These are phyloP conservation scores for Porites lobata DNA, from an alignment of 92 coral and sea anemone genomes.

Conservation along the genomic window DNA sequence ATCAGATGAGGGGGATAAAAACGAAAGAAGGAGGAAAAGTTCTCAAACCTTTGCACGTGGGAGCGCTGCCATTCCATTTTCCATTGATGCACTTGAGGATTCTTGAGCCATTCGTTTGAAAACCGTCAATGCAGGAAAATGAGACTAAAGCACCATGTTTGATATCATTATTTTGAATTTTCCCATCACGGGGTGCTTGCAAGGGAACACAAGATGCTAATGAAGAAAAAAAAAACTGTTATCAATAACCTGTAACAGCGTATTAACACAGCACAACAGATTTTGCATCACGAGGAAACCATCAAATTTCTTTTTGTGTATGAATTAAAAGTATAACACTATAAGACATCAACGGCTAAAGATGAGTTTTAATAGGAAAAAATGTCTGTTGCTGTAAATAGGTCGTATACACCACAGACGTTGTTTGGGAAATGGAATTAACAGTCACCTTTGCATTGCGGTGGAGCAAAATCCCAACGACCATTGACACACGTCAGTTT, in stretches of 20 bases:
- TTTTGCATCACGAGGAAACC: background rate
- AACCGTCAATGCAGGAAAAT: constrained; percentile 29
- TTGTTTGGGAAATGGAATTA: too few relatives aligned
- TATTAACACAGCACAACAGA: background rate
- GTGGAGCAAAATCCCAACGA: too few relatives aligned
- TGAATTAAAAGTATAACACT: too few relatives aligned
- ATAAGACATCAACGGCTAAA: too few relatives aligned
- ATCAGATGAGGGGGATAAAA: too few relatives aligned
- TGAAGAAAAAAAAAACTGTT: background rate
- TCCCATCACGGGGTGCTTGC: background rate
- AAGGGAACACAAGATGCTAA: background rate
- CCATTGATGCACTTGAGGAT: constrained; percentile 49
- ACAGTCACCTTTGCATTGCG: too few relatives aligned
- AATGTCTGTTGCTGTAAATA: too few relatives aligned
- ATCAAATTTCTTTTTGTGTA: too few relatives aligned
- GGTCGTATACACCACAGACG: too few relatives aligned
- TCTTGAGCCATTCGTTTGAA: constrained; percentile 23
- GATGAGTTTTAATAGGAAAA: too few relatives aligned
- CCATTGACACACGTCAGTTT: too few relatives aligned
- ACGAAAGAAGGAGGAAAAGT: too few relatives aligned
- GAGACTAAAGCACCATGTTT: background rate
- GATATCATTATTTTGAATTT: background rate
- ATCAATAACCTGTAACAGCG: background rate
- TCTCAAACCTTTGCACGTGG: constrained; percentile 56
- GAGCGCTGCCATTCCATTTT: constrained; percentile 53